Conservation (phyloP, 2,797 vertebrate species). For the Schizopygopsis malacanthus region DNA sequence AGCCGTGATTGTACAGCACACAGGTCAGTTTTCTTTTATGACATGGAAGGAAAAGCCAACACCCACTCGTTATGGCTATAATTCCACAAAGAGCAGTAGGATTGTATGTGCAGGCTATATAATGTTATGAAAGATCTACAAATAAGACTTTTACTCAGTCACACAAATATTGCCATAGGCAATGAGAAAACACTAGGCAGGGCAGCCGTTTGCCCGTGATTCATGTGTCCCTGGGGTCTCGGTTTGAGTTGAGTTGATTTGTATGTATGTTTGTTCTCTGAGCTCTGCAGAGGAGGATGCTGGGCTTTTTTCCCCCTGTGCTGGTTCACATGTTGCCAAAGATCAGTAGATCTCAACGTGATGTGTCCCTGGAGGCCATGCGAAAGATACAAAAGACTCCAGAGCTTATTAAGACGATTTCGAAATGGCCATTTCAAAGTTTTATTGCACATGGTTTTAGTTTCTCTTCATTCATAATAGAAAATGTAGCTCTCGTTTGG, state of each 20-base stretch:
- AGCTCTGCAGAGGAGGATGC: conserved; percentile 21
- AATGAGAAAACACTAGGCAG: conserved; percentile 38
- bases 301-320: background rate
- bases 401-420: conserved; percentile 15
- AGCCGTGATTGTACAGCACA: background rate
- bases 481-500: background rate
- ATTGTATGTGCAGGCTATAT: background rate
- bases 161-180: conserved; percentile 57
- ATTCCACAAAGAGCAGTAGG: conserved; percentile 20
- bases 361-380: conserved; percentile 1
- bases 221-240: conserved; percentile 34
- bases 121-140: conserved; percentile 44
- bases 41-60: conserved; percentile 30
- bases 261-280: conserved; percentile 42
- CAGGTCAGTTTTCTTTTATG: conserved; percentile 43
- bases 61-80: conserved; percentile 24
- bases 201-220: conserved; percentile 2
- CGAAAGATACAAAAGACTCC: background rate
- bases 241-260: conserved; percentile 32
- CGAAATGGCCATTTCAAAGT: background rate
- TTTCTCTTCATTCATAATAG: background rate
- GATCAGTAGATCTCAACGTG: conserved; percentile 30
- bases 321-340: conserved; percentile 6
- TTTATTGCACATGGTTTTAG: background rate
- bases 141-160: conserved; percentile 52